Evolutionary conservation across 2,113 vertebrate species (phyloP).

Genomic region (Cranoglanis bouderius): DNA sequence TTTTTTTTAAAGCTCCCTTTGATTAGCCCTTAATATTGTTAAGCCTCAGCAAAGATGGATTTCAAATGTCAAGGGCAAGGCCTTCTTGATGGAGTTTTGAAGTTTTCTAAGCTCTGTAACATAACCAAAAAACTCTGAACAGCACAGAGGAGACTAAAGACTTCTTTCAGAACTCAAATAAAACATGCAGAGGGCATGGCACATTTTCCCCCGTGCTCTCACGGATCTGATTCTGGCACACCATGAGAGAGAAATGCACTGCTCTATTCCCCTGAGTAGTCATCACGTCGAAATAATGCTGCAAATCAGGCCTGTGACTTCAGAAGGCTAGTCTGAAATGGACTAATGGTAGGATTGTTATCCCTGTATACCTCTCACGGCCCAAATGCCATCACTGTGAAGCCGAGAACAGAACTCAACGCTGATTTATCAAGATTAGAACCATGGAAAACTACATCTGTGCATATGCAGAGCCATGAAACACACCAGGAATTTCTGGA

Average conservation of each 20-base stretch:
- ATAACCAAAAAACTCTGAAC: background rate
- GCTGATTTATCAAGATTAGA: constrained; percentile 48
- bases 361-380: constrained; percentile 25
- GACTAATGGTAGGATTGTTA: constrained; percentile 45
- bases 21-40: background rate
- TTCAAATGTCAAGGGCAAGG: background rate
- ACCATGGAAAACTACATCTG: constrained; percentile 39
- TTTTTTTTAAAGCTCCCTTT: background rate
- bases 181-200: background rate
- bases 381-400: constrained; percentile 19
- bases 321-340: constrained; percentile 45
- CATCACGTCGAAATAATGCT: constrained; percentile 44
- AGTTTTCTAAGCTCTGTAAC: background rate
- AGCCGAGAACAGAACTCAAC: constrained; percentile 3
- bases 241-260: constrained; percentile 42
- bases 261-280: constrained; percentile 30
- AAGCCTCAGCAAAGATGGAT: background rate
- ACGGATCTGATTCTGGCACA: constrained; percentile 32
- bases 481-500: constrained; percentile 47
- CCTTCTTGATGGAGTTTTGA: background rate
- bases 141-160: background rate
- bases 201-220: constrained; percentile 22
- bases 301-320: constrained; percentile 36
- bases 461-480: constrained; percentile 12
- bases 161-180: background rate